Evolutionary conservation across 2,888 invertebrate genomes (phyloP).

Genomic region (Scaptomyza polygonia): DNA sequence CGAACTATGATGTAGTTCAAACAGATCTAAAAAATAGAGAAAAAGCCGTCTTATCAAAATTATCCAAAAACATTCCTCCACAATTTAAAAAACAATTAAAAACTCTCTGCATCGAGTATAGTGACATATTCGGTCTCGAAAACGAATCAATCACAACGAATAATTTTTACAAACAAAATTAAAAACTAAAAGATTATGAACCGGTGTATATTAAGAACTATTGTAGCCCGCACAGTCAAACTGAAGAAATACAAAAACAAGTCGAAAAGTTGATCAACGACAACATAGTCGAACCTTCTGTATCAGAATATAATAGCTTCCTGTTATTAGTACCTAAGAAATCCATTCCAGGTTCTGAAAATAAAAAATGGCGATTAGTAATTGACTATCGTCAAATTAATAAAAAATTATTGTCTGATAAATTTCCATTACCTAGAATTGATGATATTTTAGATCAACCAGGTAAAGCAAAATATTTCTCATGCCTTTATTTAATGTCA

Average conservation of each 20-base stretch:
- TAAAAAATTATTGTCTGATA: constrained; percentile 2
- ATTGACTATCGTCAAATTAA: constrained; percentile 8
- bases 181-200: background rate
- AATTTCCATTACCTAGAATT: constrained; percentile 7
- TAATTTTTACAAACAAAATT: too few relatives aligned
- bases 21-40: background rate
- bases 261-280: constrained; percentile 11
- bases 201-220: constrained; percentile 11
- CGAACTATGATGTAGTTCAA: too few relatives aligned
- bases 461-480: background rate
- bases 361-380: constrained; percentile 8
- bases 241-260: background rate
- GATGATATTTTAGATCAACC: constrained; percentile 7
- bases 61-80: constrained; percentile 4
- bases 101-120: too few relatives aligned
- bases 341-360: background rate
- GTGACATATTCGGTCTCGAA: background rate
- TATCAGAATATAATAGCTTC: constrained; percentile 15
- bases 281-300: constrained; percentile 11
- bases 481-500: too few relatives aligned
- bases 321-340: constrained; percentile 1
- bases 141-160: constrained; percentile 12
- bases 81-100: background rate
- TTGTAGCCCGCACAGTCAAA: constrained; percentile 5
- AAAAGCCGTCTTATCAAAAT: constrained; percentile 7